Percentiles rank a stretch among this genome's conserved stretches.
phyloP scores from a whole-genome alignment of 2,888 invertebrate species.

The Ctenicera cuprea region DNA sequence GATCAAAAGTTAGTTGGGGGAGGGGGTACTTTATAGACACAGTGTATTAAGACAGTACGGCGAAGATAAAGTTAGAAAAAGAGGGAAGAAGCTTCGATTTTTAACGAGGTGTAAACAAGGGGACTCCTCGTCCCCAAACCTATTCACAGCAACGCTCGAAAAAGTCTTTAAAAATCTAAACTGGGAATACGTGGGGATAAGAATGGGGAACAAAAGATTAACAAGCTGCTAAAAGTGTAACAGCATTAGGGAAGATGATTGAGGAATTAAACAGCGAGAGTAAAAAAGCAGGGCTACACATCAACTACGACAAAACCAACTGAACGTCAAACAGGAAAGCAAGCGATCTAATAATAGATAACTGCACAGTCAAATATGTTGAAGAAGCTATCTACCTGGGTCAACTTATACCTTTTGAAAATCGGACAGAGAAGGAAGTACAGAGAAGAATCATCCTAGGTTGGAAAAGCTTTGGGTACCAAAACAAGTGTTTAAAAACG shows the following conservation, averaged over 20 bases:
- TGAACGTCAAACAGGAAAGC: constrained; percentile 13
- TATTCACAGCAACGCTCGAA: no score
- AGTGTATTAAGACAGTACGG: no score
- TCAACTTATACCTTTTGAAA: constrained; percentile 5
- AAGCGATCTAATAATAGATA: background rate
- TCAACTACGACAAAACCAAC: constrained; percentile 17
- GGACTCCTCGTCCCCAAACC: background rate
- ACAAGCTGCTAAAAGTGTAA: background rate
- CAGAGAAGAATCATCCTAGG: constrained; percentile 8
- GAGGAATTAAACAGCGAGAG: no score
- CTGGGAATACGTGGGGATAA: background rate
- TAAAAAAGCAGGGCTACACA: constrained; percentile 15
- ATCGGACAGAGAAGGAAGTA: constrained; percentile 5
- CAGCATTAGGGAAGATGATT: no score
- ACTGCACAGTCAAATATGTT: no score
- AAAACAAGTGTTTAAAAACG: no score
- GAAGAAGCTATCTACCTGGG: background rate
- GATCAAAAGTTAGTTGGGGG: no score
- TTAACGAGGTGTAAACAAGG: constrained; percentile 4
- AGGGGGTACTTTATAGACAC: no score
- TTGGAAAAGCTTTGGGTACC: background rate
- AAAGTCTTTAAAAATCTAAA: constrained; percentile 1
- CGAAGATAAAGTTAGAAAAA: no score
- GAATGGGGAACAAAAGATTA: constrained; percentile 12
- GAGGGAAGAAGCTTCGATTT: background rate